These are phyloP conservation scores for Gambusia yucatana DNA, from an alignment of 2,797 vertebrate genomes.

Conservation along the genomic window DNA sequence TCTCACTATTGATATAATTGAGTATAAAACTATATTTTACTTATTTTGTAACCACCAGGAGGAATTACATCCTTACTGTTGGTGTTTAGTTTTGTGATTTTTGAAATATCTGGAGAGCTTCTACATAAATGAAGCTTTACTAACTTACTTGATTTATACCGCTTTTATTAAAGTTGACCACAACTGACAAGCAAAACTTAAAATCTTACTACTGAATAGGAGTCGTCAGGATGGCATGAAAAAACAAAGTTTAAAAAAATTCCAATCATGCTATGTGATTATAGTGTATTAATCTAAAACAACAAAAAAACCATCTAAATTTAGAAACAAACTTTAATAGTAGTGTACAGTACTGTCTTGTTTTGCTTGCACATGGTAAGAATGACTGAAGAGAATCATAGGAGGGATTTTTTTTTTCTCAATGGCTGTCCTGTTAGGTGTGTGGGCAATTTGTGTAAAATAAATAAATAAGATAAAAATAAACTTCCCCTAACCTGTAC, in stretches of 20 bases:
- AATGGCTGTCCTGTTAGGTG: conserved; percentile 11
- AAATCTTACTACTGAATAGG: not conserved
- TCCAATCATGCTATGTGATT: not conserved
- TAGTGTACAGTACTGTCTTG: not conserved
- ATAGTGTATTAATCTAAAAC: not conserved
- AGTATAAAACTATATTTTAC: not conserved
- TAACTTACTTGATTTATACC: not conserved
- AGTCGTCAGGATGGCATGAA: not conserved
- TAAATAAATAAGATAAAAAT: not conserved
- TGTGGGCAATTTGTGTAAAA: conserved; percentile 13
- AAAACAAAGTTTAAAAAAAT: not conserved
- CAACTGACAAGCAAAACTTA: not conserved
- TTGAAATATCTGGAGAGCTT: not conserved
- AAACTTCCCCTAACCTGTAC: not conserved
- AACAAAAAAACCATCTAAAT: not conserved
- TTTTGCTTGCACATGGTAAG: not conserved
- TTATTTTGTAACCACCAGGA: too few relatives aligned
- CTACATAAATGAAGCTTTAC: not conserved
- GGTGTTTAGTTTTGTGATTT: not conserved
- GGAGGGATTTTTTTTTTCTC: not conserved
- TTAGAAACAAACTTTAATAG: not conserved
- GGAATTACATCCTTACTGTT: not conserved
- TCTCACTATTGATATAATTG: not conserved
- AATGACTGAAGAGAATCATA: not conserved
- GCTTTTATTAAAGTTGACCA: not conserved